These are phyloP conservation scores for Brachionus asplanchnoidis DNA, from an alignment of 1,140 invertebrate genomes.

Conservation along the genomic window DNA sequence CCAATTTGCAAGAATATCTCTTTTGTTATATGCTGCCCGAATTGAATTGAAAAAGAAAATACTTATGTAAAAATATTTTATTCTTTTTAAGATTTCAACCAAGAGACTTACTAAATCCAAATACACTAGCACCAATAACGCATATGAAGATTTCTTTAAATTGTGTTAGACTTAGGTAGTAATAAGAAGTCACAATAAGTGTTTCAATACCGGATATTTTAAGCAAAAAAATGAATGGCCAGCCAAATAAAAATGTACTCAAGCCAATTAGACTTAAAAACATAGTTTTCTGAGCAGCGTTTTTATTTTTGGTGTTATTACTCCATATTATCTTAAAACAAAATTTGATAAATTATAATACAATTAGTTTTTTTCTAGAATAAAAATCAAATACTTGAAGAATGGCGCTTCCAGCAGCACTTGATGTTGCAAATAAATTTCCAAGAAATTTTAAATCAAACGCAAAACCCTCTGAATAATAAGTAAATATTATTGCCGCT, in stretches of 20 bases:
- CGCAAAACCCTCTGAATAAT: conserved; percentile 38
- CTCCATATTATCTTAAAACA: conserved; percentile 4
- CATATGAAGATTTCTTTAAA: conserved; percentile 17
- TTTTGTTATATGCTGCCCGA: neutral
- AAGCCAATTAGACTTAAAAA: conserved; percentile 24
- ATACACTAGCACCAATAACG: conserved; percentile 29
- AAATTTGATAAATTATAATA: neutral
- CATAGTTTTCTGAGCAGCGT: neutral
- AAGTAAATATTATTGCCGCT: conserved; percentile 35
- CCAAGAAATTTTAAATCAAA: conserved; percentile 31
- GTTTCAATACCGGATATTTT: conserved; percentile 7
- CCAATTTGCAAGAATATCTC: conserved; percentile 31
- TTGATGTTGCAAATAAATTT: conserved; percentile 9
- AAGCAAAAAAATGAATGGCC: conserved; percentile 21
- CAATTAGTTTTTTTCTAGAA: no score
- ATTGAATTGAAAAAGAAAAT: neutral
- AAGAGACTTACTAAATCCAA: neutral
- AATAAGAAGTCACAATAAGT: neutral
- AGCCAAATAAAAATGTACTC: conserved; percentile 5
- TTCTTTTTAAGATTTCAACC: neutral
- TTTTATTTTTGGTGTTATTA: conserved; percentile 23
- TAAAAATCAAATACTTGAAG: conserved; percentile 6
- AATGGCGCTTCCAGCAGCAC: conserved; percentile 29
- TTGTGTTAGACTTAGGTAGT: neutral
- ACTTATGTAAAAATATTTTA: neutral